These are phyloP conservation scores for Lomographa bimaculata DNA, from an alignment of 2,888 invertebrate genomes.

Conservation along the genomic window DNA sequence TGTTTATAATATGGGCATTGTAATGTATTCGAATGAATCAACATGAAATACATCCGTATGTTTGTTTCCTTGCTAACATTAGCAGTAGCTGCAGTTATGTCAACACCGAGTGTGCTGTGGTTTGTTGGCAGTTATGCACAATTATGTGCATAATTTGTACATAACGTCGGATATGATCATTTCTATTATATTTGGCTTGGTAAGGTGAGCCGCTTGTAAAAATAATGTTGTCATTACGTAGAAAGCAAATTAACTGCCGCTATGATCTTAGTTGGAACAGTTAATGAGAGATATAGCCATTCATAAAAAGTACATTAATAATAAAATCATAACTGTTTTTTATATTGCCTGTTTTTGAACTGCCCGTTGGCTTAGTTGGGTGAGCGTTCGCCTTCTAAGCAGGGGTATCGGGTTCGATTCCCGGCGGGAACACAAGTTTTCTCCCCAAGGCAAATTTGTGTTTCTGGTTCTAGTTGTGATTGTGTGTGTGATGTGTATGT, in stretches of 20 bases:
- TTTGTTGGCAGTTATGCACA: constrained; percentile 2
- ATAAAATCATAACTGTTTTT: too few species aligned
- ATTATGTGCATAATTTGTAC: constrained; percentile 23
- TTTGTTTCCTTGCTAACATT: constrained; percentile 11
- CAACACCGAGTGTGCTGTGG: constrained; percentile 1
- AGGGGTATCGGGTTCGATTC: too few species aligned
- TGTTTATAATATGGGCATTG: too few species aligned
- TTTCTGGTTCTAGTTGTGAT: too few species aligned
- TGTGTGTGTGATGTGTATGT: too few species aligned
- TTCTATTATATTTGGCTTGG: constrained; percentile 5
- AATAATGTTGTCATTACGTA: constrained; percentile 4
- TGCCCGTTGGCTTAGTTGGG: too few species aligned
- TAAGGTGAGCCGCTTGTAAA: background rate
- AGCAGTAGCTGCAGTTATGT: constrained; percentile 11
- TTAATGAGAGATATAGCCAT: background rate
- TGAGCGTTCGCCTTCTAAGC: too few species aligned
- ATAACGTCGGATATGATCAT: constrained; percentile 7
- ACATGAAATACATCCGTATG: constrained; percentile 6
- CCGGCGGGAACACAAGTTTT: too few species aligned
- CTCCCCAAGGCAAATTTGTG: too few species aligned
- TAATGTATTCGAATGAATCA: too few species aligned
- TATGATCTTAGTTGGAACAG: background rate
- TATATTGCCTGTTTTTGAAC: too few species aligned
- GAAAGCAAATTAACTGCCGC: constrained; percentile 8
- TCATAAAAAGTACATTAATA: constrained; percentile 9